Conservation (phyloP, 1,140 invertebrate species). For the Lordiphosa stackelbergi region DNA sequence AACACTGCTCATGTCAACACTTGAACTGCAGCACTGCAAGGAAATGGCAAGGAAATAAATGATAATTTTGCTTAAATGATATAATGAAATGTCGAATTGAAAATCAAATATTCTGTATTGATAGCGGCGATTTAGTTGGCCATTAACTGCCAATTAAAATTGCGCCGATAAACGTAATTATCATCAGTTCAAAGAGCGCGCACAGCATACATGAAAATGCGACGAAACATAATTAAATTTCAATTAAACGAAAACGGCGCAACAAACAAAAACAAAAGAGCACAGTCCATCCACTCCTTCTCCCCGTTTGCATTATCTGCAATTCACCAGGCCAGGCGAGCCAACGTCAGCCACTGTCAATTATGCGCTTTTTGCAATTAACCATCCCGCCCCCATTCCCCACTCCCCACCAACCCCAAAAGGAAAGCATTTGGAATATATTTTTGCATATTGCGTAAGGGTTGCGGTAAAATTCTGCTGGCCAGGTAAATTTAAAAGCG, state of each 20-base stretch:
- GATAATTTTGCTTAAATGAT: too few relatives aligned
- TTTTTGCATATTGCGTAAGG: conserved; percentile 56
- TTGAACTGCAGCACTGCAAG: too few relatives aligned
- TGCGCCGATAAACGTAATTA: conserved; percentile 51
- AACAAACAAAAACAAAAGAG: conserved; percentile 35
- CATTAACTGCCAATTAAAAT: conserved; percentile 65
- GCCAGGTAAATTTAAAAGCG: conserved; percentile 50
- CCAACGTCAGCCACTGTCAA: conserved; percentile 57
- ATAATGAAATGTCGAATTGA: background rate
- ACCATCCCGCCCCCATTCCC: conserved; percentile 24
- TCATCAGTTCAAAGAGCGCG: conserved; percentile 28
- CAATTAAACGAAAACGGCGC: conserved; percentile 47
- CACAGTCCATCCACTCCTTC: conserved; percentile 1
- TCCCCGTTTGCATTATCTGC: conserved; percentile 50
- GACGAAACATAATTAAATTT: conserved; percentile 62
- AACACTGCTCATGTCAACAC: too few relatives aligned
- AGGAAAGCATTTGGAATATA: conserved; percentile 33
- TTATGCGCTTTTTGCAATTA: conserved; percentile 66
- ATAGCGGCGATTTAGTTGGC: conserved; percentile 34
- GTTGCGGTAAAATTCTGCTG: conserved; percentile 7
- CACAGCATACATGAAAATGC: conserved; percentile 9
- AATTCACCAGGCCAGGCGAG: conserved; percentile 9
- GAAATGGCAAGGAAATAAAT: too few relatives aligned
- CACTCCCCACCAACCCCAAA: background rate
- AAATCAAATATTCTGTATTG: conserved; percentile 33